Evolutionary conservation across 92 coral and sea anemone species (phyloP), one percentile per base, ranked within the genome.

Genomic region (Epizoanthus ramosus): DNA sequence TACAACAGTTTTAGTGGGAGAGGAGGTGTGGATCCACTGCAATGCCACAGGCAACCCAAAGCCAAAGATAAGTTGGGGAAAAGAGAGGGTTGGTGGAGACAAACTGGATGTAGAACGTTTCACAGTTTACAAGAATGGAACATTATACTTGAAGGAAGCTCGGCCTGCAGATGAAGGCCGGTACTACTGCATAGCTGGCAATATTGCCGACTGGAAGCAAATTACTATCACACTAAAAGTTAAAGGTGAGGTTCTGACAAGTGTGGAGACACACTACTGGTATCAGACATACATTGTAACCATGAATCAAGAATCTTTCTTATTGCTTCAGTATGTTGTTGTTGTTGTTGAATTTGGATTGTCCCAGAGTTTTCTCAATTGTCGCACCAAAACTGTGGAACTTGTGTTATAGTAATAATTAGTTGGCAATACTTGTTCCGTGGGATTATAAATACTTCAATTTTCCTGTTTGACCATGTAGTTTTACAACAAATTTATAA

Each of bases 61-160:
- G 65, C 99, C 99, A 0, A 87, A 88, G 66, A 88, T 96, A 37
- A 83, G 91, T 64, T 96, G 98, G 98, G 92, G 91, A 7, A 88
- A 63, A 37, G 92, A 93, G 28, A 25, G 5, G 21, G 61, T n/a
- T 2, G 95, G 91, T 0, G 97, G 97, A 13, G 93, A 93, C 73
- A 75, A 82, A 15, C 91, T 91, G 2, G 86, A 86, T 56, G 56
- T 61, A 37, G 74, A 89, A 9, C 77, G 91, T 17, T 90, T 88
- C 74, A 73, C 63, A 8, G 33, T 57, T 50, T 85, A 80, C 35
- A 22, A 57, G 2, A 96, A 96, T 58, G 97, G 97, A 22, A 88
- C 98, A 6, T 73, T 96, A 12, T 83, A 86, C 73, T 75, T 96
- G 13, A 86, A 81, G 45, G 80, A 87, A 3, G 90, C 92, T 6